Base-by-base conservation (phyloP, 2,888 invertebrate genomes). In the Coelopa pilipes region DNA sequence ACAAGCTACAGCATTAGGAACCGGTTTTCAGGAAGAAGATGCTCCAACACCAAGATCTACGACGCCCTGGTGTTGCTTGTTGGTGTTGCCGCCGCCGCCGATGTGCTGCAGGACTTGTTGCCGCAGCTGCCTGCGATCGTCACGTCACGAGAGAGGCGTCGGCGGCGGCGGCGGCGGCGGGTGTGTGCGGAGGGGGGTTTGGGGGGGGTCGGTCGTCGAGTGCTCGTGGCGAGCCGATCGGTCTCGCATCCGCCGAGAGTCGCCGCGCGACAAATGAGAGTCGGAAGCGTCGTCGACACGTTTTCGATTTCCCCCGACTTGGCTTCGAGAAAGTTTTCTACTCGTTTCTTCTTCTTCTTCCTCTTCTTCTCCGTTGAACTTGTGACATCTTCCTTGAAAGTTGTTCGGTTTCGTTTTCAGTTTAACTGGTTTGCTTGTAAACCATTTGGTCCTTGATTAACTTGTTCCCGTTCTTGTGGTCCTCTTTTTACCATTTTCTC, bases 1-100 rank as follows among this genome's bases (percentile, higher is more conserved):
- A 17, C 57, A 57, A 69, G 69, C 19, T 34, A 5, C 11, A 19
- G 34, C 45, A n/a, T 10, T 55, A 53, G 47, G 2, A 70, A 75
- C 75, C 73, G 68, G 75, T 75, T 75, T 73, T 21, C 71, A 75
- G 75, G 71, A 75, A 66, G 65, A 69, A 45, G 34, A 34, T 34
- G 34, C 34, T 34, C 34, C 34, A 34, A 34, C 4, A 34, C 34
- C 2, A 34, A 34, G 7, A 34, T 34, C 34, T 34, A 34, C 34
- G 7, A 34, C 7, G 7, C 7, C 4, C 7, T 34, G 34, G 2
- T 34, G 34, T 34, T 34, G 34, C n/a, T 24, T 19, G 13, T 50
- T 49, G 11, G 24, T 13, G 34, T 45, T 15, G 0, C 15, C 7
- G n/a, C 3, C 5, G 19, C 11, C 5, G 11, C 11, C 15, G 12